A percentile compares a stretch with the other conserved stretches of the same genome.
Evolutionary conservation across 2,888 invertebrate species (phyloP).

Genomic region (Dascillus cervinus): DNA sequence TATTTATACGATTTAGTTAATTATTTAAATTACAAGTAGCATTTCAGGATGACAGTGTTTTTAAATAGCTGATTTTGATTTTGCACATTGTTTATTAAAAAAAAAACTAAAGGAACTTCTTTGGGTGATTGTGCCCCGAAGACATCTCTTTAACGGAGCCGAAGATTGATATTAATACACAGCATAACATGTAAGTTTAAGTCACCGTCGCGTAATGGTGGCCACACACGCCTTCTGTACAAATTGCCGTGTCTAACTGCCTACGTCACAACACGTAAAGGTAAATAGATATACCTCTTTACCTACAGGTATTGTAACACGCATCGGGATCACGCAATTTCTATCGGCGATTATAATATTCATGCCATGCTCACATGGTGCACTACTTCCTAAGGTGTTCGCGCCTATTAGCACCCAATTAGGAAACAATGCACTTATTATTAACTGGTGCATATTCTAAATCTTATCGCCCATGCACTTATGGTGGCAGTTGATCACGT

Average conservation of each 20-base stretch:
- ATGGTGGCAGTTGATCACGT: too few relatives aligned
- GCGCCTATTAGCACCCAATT: constrained; percentile 27
- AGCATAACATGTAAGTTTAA: neutral
- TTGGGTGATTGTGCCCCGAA: too few relatives aligned
- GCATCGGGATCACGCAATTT: constrained; percentile 27
- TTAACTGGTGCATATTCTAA: constrained; percentile 24
- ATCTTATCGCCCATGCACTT: constrained; percentile 9
- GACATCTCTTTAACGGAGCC: too few relatives aligned
- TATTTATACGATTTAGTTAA: too few relatives aligned
- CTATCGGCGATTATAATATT: constrained; percentile 24
- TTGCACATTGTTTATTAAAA: too few relatives aligned
- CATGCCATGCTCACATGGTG: constrained; percentile 23
- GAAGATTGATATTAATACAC: neutral
- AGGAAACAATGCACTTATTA: constrained; percentile 25
- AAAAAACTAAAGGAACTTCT: too few relatives aligned
- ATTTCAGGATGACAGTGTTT: too few relatives aligned
- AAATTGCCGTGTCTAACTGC: constrained; percentile 22
- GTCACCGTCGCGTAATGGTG: constrained; percentile 5
- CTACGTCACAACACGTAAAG: constrained; percentile 27
- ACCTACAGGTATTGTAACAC: constrained; percentile 24
- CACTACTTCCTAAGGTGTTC: constrained; percentile 24
- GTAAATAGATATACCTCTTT: constrained; percentile 29
- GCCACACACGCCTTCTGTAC: constrained; percentile 21
- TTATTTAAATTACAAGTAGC: too few relatives aligned
- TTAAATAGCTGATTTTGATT: too few relatives aligned